Conservation (phyloP, 2,888 invertebrate species). For the Stenolophus ochropezus region DNA sequence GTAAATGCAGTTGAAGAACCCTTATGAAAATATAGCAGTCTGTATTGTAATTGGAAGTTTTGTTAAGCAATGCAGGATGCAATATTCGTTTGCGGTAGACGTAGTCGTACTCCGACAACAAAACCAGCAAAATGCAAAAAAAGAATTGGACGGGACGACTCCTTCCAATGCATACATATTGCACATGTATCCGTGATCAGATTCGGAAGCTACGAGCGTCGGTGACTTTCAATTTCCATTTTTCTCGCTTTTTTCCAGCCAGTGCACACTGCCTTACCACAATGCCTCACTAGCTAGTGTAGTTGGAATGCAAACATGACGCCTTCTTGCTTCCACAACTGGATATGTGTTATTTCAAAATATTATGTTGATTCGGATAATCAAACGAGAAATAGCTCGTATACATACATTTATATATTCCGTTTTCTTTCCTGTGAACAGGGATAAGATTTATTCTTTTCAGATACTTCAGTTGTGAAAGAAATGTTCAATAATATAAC, state of each 20-base stretch:
- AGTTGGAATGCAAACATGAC: not conserved
- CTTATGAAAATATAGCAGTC: conserved; percentile 27
- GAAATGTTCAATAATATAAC: too few relatives aligned
- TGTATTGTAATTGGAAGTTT: conserved; percentile 28
- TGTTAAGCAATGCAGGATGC: conserved; percentile 13
- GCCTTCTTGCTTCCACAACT: not conserved
- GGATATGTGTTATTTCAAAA: not conserved
- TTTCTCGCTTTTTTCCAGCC: conserved; percentile 37
- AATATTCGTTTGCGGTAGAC: conserved; percentile 16
- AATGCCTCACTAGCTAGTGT: not conserved
- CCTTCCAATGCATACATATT: conserved; percentile 48
- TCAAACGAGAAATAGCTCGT: not conserved
- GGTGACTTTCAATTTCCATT: conserved; percentile 48
- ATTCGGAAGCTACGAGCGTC: conserved; percentile 32
- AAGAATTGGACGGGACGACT: not conserved
- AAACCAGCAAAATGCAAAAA: conserved; percentile 10
- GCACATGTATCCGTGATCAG: conserved; percentile 49
- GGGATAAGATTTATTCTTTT: not conserved
- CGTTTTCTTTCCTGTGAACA: not conserved
- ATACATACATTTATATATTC: not conserved
- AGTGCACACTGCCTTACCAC: conserved; percentile 2
- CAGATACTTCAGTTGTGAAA: not conserved
- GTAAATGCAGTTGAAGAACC: not conserved
- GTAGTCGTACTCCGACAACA: not conserved
- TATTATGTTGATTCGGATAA: not conserved